Conservation (phyloP, 2,113 vertebrate genomes). For the Burhinus bistriatus region DNA sequence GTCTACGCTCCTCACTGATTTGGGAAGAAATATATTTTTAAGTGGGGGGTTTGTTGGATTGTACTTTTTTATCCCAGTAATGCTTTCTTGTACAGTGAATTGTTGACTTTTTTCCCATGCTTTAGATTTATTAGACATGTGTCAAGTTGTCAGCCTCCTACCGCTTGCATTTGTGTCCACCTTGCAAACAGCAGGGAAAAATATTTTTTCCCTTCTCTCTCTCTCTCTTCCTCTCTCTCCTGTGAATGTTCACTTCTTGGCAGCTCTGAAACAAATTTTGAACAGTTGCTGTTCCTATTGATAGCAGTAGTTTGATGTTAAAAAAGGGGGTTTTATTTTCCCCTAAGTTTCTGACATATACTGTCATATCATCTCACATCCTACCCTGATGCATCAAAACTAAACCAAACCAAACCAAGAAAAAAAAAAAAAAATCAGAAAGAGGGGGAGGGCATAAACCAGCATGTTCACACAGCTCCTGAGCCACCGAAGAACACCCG, state of each 20-base stretch:
- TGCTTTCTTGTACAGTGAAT: conserved; percentile 64
- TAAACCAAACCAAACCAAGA: conserved; percentile 53
- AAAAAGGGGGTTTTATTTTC: conserved; percentile 75
- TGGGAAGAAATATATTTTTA: conserved; percentile 71
- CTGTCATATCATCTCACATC: conserved; percentile 76
- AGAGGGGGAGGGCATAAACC: conserved; percentile 64
- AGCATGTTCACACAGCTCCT: conserved; percentile 60
- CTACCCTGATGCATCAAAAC: conserved; percentile 71
- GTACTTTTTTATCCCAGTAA: conserved; percentile 65
- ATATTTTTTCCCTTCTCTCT: conserved; percentile 69
- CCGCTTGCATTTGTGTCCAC: conserved; percentile 78
- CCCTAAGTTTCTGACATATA: conserved; percentile 77
- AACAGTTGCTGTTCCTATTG: conserved; percentile 81
- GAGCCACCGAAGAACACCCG: conserved; percentile 65
- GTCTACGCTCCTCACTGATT: conserved; percentile 43
- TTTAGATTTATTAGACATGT: conserved; percentile 80
- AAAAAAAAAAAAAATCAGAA: background rate
- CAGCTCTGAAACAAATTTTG: conserved; percentile 81
- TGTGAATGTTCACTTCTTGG: conserved; percentile 75
- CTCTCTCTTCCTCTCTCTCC: conserved; percentile 52
- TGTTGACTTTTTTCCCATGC: conserved; percentile 74
- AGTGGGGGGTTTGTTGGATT: conserved; percentile 54
- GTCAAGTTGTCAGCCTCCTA: conserved; percentile 79
- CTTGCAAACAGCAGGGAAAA: conserved; percentile 80
- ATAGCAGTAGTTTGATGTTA: conserved; percentile 79